Conservation (phyloP, 2,888 invertebrate species). For the Amitus sp. region DNA sequence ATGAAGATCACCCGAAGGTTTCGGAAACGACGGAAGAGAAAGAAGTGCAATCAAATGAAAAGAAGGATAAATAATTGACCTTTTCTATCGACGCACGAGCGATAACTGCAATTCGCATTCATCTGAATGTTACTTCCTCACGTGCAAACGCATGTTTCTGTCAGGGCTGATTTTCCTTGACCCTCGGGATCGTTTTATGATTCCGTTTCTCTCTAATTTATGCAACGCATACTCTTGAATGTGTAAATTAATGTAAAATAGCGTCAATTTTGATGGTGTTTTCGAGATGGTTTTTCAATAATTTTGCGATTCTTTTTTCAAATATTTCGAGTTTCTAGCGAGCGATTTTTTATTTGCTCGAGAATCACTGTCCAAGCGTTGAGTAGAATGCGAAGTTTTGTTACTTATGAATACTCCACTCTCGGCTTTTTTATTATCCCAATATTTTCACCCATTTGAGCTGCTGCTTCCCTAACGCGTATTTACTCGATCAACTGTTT, state of each 20-base stretch:
- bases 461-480: too few species aligned
- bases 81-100: constrained; percentile 17
- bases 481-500: too few species aligned
- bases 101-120: constrained; percentile 20
- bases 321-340: too few species aligned
- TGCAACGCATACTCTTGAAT: constrained; percentile 3
- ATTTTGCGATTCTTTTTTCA: background rate
- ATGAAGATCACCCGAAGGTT: constrained; percentile 74
- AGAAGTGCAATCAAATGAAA: constrained; percentile 37
- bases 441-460: too few species aligned
- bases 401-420: background rate
- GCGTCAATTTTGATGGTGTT: constrained; percentile 6
- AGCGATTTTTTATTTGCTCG: too few species aligned
- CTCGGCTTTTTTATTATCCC: too few species aligned
- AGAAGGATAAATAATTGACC: constrained; percentile 53
- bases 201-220: constrained; percentile 12
- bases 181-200: constrained; percentile 22
- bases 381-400: too few species aligned
- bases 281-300: background rate
- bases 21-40: constrained; percentile 45
- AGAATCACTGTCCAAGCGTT: too few species aligned
- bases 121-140: constrained; percentile 25
- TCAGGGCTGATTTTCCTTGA: constrained; percentile 19
- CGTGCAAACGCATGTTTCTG: constrained; percentile 7
- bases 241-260: constrained; percentile 14